Conservation (phyloP, 2,797 vertebrate genomes). For the Ctenopoma multispine region DNA sequence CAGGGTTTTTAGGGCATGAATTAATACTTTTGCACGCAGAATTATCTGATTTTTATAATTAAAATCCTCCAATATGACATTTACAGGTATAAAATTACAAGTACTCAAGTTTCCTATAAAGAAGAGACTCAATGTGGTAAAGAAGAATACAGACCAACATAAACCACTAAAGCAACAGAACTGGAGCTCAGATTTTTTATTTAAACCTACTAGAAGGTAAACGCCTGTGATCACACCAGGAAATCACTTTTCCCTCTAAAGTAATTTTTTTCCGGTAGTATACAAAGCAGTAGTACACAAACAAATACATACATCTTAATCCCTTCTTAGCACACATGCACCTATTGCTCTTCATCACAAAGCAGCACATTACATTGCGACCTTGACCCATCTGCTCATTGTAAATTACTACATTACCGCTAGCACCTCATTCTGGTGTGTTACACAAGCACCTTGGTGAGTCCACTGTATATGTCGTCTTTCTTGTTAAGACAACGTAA, state of each 20-base stretch:
- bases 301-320: background rate
- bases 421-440: slow-evolving; percentile 61
- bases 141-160: background rate
- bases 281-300: no score
- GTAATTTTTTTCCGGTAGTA: background rate
- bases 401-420: slow-evolving; percentile 68
- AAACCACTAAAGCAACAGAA: slow-evolving; percentile 8
- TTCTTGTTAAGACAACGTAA: no score
- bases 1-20: background rate
- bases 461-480: slow-evolving; percentile 14
- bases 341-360: slow-evolving; percentile 58
- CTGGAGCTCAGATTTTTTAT: background rate
- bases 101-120: background rate
- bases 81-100: no score
- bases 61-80: background rate
- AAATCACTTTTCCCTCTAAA: background rate
- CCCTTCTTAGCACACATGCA: slow-evolving; percentile 11
- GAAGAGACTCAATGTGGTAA: background rate
- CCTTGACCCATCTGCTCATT: slow-evolving; percentile 72
- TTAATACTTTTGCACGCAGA: background rate
- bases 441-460: slow-evolving; percentile 50
- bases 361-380: slow-evolving; percentile 66
- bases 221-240: background rate
- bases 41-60: background rate
- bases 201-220: background rate